Base-by-base conservation (phyloP, 2,113 vertebrate species). In the Casuarius casuarius region DNA sequence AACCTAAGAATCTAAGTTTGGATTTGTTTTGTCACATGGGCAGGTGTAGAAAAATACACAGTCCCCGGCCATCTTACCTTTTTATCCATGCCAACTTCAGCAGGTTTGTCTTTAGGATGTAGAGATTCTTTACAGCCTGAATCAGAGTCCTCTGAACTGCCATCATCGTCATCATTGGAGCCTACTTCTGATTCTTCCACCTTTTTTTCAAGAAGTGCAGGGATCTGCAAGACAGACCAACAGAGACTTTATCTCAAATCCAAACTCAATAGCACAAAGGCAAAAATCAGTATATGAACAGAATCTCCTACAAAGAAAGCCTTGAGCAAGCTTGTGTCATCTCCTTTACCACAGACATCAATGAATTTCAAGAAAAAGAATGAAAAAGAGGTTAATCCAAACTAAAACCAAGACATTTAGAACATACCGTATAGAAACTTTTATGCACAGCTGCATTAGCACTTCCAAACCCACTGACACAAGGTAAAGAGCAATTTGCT, bases 141-240 rank as follows among this genome's bases (percentile, higher is more conserved):
- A 4, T 97, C 97, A 3, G 97, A 97, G 66, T 70, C 79, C 80
- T 97, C 97, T 59, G 97, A 97, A 90, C 52, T 98, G 72, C 17
- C 94, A 7, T 73, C 83, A 54, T 97, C 97, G 58, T 98, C 98
- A 46, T 98, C 98, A 46, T 98, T 97, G 92, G 96, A 98, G 38
- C 87, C 86, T 1, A 90, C 90, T 95, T 58, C 87, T 76, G 81
- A 92, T 78, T 82, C 87, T 7, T 94, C 89, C 31, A 93, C n/a
- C 42, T 19, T 59, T 42, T 94, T 92, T 96, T 99, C 99, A 79
- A 99, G 98, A 52, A 99, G 98, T 14, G 99, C 98, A 33, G 99
- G 99, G 62, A 99, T 98, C 99, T 99, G 89, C 17, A 96, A 92
- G 35, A 88, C 21, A 73, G 3, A 96, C 10, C 48, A 89, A 94